These are phyloP conservation scores for Poeciliopsis turrubarensis DNA, from an alignment of 2,113 vertebrate genomes.

Conservation along the genomic window DNA sequence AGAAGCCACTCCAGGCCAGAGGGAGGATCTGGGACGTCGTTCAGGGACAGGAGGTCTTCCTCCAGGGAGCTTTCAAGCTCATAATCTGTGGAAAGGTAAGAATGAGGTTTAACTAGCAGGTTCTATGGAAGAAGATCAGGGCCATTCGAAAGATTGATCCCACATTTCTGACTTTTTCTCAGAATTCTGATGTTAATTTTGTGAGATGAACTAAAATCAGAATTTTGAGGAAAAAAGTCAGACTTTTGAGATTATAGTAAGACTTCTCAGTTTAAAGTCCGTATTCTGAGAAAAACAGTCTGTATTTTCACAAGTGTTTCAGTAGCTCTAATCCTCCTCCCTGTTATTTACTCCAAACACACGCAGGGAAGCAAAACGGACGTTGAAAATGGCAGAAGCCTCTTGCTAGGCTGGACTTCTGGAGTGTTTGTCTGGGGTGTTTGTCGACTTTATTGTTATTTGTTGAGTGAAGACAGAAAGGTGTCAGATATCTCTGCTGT, in stretches of 20 bases:
- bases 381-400: too few species aligned
- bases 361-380: background rate
- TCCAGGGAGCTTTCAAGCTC: constrained; percentile 72
- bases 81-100: constrained; percentile 58
- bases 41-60: constrained; percentile 76
- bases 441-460: background rate
- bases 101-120: background rate
- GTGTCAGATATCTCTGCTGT: background rate
- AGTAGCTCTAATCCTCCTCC: too few species aligned
- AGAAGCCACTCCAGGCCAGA: constrained; percentile 79
- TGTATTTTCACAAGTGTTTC: too few species aligned
- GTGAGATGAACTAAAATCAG: too few species aligned
- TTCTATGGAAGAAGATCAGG: background rate
- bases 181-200: too few species aligned
- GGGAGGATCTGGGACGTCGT: constrained; percentile 53
- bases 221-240: too few species aligned
- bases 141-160: too few species aligned
- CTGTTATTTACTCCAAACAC: background rate
- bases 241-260: too few species aligned
- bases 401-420: background rate
- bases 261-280: too few species aligned
- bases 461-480: background rate
- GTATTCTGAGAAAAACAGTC: too few species aligned
- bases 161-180: too few species aligned
- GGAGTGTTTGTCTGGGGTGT: background rate